Conservation (phyloP, 2,888 invertebrate genomes). For the Steinernema hermaphroditum region DNA sequence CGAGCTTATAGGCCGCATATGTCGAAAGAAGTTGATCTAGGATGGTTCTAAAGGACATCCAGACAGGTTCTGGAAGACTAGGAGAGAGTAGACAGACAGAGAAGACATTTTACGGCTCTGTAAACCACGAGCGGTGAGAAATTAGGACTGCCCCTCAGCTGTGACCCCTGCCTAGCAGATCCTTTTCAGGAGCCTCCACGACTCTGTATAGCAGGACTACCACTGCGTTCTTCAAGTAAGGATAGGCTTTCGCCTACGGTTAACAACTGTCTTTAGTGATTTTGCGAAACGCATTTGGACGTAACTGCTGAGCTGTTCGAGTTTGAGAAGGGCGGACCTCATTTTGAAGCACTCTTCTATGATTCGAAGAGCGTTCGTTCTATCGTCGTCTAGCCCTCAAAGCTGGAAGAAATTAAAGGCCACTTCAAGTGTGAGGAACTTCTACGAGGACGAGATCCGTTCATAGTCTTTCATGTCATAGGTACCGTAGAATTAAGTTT, state of each 20-base stretch:
- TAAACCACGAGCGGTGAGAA: no score
- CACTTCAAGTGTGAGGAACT: slow-evolving; percentile 50
- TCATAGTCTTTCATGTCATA: neutral
- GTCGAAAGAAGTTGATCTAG: no score
- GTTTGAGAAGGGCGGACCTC: slow-evolving; percentile 49
- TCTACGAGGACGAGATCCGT: no score
- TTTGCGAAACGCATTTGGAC: slow-evolving; percentile 53
- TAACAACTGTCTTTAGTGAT: no score
- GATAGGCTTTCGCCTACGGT: slow-evolving; percentile 68
- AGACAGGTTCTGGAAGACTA: no score
- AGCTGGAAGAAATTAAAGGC: slow-evolving; percentile 54
- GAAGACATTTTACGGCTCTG: no score
- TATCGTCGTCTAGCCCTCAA: slow-evolving; percentile 54
- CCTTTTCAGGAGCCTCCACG: no score
- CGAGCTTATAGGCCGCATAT: no score
- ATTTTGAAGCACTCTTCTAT: slow-evolving; percentile 52
- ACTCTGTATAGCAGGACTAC: slow-evolving; percentile 73
- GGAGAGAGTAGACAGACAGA: no score
- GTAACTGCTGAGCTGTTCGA: slow-evolving; percentile 48
- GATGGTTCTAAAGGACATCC: no score
- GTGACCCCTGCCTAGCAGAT: no score
- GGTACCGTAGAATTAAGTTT: neutral
- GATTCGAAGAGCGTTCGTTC: slow-evolving; percentile 43
- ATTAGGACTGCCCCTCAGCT: no score
- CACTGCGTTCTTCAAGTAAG: neutral